A percentile compares a stretch with the other conserved stretches of the same genome.
Conservation (phyloP, 2,888 invertebrate species). For the Cerceris rybyensis region DNA sequence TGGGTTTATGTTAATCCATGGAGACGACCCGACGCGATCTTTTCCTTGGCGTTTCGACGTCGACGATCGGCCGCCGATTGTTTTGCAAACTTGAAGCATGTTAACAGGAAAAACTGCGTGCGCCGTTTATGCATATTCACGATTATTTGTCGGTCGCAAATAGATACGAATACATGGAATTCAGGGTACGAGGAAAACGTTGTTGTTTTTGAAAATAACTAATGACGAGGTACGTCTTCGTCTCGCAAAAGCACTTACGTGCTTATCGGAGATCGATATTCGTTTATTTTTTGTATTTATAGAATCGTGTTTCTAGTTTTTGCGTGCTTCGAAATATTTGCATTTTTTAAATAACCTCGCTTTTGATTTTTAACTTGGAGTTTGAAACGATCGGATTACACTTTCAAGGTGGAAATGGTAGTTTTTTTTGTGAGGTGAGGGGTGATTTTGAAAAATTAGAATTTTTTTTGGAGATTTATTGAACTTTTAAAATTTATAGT, state of each 20-base stretch:
- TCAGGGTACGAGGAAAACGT: conserved; percentile 3
- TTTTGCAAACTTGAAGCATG: conserved; percentile 21
- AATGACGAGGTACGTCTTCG: neutral
- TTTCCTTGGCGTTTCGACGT: neutral
- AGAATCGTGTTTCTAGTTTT: neutral
- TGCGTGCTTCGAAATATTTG: neutral
- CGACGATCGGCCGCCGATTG: neutral
- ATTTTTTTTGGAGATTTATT: too few relatives aligned
- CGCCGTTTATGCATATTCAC: conserved; percentile 33
- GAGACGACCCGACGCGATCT: conserved; percentile 8
- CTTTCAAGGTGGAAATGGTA: too few relatives aligned
- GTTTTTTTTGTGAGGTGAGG: too few relatives aligned
- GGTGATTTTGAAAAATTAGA: too few relatives aligned
- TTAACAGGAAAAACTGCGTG: conserved; percentile 10
- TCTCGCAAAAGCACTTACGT: too few relatives aligned
- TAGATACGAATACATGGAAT: neutral
- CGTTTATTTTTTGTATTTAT: neutral
- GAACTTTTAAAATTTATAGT: too few relatives aligned
- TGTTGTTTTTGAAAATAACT: neutral
- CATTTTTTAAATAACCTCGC: too few relatives aligned
- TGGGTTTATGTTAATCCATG: conserved; percentile 21
- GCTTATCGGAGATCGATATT: too few relatives aligned
- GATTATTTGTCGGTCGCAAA: conserved; percentile 7
- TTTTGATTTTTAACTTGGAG: too few relatives aligned
- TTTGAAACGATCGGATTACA: too few relatives aligned